These are phyloP conservation scores for Galerucella calmariensis DNA, from an alignment of 2,888 invertebrate genomes.

Conservation along the genomic window DNA sequence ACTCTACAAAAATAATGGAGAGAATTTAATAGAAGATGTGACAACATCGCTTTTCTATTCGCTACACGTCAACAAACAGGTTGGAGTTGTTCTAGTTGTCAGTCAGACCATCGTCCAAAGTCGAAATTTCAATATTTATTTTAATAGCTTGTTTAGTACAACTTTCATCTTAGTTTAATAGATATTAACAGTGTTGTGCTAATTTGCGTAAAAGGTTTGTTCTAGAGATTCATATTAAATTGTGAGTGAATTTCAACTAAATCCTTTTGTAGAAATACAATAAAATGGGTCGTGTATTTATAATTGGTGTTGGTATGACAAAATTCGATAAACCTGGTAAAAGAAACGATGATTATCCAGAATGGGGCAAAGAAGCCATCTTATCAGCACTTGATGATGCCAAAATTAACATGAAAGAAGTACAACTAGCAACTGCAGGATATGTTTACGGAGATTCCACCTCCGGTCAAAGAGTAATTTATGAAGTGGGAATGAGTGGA, in stretches of 20 bases:
- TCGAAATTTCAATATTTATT: conserved; percentile 15
- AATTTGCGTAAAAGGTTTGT: conserved; percentile 1
- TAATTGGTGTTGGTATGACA: conserved; percentile 97
- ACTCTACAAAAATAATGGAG: too few species aligned
- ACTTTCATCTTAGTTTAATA: conserved; percentile 11
- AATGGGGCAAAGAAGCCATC: conserved; percentile 94
- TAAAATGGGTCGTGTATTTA: conserved; percentile 75
- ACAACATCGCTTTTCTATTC: conserved; percentile 15
- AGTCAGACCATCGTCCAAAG: conserved; percentile 23
- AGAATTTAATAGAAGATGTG: conserved; percentile 15
- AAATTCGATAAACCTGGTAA: conserved; percentile 96
- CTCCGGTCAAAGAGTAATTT: conserved; percentile 93
- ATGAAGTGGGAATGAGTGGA: conserved; percentile 89
- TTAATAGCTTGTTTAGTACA: background rate
- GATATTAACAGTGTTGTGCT: background rate
- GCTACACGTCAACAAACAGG: conserved; percentile 30
- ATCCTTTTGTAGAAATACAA: conserved; percentile 22
- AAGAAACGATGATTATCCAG: conserved; percentile 89
- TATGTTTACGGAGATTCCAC: conserved; percentile 97
- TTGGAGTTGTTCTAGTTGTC: background rate
- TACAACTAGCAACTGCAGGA: conserved; percentile 92
- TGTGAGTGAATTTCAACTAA: background rate
- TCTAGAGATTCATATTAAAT: background rate
- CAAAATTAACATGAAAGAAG: conserved; percentile 76
- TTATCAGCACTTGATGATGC: conserved; percentile 88